Evolutionary conservation across 1,140 invertebrate genomes (phyloP).

Genomic region (Berghia stephanieae): DNA sequence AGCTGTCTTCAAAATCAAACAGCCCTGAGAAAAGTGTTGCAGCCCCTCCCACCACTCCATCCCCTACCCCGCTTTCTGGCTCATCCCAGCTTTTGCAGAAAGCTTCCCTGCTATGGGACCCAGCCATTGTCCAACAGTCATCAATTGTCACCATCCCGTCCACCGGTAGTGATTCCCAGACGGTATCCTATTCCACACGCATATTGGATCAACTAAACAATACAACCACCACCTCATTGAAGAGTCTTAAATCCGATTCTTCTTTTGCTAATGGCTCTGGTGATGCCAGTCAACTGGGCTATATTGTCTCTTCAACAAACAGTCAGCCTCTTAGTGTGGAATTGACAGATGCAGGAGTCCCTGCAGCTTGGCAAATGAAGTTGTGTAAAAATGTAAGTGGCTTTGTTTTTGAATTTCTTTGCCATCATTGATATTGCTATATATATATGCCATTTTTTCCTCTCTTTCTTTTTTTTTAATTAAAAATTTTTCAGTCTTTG

Average conservation of each 20-base stretch:
- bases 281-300: background rate
- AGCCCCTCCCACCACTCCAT: background rate
- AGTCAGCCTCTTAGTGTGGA: background rate
- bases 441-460: background rate
- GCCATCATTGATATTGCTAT: background rate
- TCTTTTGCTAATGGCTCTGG: background rate
- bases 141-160: background rate
- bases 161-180: background rate
- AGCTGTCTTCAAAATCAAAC: too few relatives aligned
- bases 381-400: background rate
- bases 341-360: too few relatives aligned
- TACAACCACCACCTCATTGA: too few relatives aligned
- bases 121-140: background rate
- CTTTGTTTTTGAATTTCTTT: background rate
- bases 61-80: background rate
- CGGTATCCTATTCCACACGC: too few relatives aligned
- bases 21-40: background rate
- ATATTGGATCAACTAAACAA: background rate
- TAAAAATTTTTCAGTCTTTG: background rate
- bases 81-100: slow-evolving; percentile 13
- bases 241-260: too few relatives aligned
- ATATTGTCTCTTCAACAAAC: background rate
- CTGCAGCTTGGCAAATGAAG: slow-evolving; percentile 24
- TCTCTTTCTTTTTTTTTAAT: background rate
- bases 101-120: slow-evolving; percentile 25